A percentile compares a stretch with the other conserved stretches of the same genome.
Evolutionary conservation across 2,888 invertebrate genomes (phyloP).

Genomic region (Philonicus albiceps): DNA sequence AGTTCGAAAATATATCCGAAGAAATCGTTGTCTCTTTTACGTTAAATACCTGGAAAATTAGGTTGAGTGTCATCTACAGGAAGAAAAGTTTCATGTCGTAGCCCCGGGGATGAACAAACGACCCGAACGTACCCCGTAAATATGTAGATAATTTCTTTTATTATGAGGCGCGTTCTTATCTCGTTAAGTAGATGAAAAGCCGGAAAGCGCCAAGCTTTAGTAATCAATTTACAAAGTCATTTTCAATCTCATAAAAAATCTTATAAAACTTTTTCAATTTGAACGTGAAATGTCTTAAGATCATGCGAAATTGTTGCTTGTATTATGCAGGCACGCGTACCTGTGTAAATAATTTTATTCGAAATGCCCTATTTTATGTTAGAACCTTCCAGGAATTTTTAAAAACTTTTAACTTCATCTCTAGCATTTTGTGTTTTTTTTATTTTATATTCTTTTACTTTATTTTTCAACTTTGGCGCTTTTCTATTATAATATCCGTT

Average conservation of each 20-base stretch:
- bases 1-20: background rate
- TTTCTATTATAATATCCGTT: background rate
- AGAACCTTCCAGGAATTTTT: background rate
- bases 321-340: background rate
- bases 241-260: constrained; percentile 25
- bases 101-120: background rate
- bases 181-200: background rate
- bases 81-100: background rate
- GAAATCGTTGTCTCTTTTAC: background rate
- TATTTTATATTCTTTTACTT: background rate
- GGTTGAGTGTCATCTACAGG: background rate
- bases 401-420: background rate
- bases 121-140: background rate
- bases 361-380: background rate
- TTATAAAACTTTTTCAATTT: constrained; percentile 39
- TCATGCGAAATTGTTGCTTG: background rate
- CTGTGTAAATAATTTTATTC: background rate
- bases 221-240: constrained; percentile 36
- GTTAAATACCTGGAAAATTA: background rate
- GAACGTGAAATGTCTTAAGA: background rate
- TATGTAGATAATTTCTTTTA: constrained; percentile 4
- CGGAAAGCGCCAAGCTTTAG: background rate
- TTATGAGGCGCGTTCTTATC: constrained; percentile 4
- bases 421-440: background rate
- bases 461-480: background rate